Base-by-base conservation (phyloP, 1,140 invertebrate species). In the Drosophila ambigua region DNA sequence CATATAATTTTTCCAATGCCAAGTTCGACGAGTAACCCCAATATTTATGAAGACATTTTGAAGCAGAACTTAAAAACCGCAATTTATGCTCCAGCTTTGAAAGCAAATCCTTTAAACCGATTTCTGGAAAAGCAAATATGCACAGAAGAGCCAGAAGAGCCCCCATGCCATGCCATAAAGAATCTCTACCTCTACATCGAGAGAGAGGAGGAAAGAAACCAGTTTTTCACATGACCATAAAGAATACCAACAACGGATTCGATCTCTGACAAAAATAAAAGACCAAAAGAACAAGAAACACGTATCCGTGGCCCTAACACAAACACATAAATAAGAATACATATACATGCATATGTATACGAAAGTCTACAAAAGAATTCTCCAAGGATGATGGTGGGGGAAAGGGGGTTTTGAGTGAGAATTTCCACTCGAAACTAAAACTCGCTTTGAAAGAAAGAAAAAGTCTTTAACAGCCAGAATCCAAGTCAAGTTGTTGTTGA, bases 401-500 rank as follows among this genome's bases (percentile, higher is more conserved):
- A 11, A 1, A 0, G 9, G 31, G 35, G 35, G 31, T 31, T 41
- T 80, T 71, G 48, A 79, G 77, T 63, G 69, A 67, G 23, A 23
- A 68, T 15, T 72, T 64, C 35, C 57, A 77, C 74, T 77, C 74
- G 28, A 53, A 59, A 48, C 59, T 59, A 75, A 63, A 72, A 79
- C 83, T 72, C 58, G 69, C 55, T 53, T 88, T 65, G 54, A 83
- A 88, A 83, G 83, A 87, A 87, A 87, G 83, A 87, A 87, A 87
- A 87, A 87, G 83, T 87, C 83, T 87, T 87, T 77, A 82, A 73
- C 31, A 48, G 26, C 13, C 61, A 64, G 66, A 51, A 87, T 82
- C 85, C 79, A 76, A 87, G 82, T 83, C 76, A 89, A 87, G 83
- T 87, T 87, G 83, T 77, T 77, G 83, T 77, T 77, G 61, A 88